Evolutionary conservation across 2,797 vertebrate species (phyloP).

Genomic region (Aselliscus stoliczkanus): DNA sequence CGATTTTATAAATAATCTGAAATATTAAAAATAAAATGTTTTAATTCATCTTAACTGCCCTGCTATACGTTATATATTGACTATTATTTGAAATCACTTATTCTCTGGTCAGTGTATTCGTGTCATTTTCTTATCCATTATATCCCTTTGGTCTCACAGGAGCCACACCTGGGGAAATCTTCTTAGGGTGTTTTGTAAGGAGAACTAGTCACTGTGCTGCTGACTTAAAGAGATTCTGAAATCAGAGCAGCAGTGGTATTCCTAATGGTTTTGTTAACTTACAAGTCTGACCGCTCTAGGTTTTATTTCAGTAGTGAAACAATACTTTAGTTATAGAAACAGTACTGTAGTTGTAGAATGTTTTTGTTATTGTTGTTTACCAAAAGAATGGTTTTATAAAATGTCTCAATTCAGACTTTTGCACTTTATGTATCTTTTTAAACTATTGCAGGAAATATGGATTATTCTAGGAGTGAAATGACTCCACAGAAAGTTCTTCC

Average conservation of each 20-base stretch:
- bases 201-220: background rate
- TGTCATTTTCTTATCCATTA: background rate
- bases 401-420: background rate
- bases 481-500: background rate
- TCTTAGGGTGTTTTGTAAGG: background rate
- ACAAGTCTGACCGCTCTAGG: background rate
- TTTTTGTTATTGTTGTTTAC: background rate
- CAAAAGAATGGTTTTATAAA: background rate
- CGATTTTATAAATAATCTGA: background rate
- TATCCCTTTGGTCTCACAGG: background rate
- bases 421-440: background rate
- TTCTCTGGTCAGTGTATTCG: background rate
- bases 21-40: constrained; percentile 22
- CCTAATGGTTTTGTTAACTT: background rate
- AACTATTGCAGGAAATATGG: background rate
- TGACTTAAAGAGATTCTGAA: background rate
- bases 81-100: background rate
- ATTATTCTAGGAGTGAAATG: background rate
- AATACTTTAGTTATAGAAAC: too few species aligned
- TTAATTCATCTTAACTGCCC: constrained; percentile 5
- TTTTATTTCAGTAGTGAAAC: background rate
- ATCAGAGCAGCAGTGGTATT: background rate
- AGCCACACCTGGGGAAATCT: background rate
- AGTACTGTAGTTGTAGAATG: background rate
- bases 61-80: background rate